A percentile compares a stretch with the other conserved stretches of the same genome.
phyloP scores from a whole-genome alignment of 92 coral and sea anemone genomes.

The Porites cylindrica region DNA sequence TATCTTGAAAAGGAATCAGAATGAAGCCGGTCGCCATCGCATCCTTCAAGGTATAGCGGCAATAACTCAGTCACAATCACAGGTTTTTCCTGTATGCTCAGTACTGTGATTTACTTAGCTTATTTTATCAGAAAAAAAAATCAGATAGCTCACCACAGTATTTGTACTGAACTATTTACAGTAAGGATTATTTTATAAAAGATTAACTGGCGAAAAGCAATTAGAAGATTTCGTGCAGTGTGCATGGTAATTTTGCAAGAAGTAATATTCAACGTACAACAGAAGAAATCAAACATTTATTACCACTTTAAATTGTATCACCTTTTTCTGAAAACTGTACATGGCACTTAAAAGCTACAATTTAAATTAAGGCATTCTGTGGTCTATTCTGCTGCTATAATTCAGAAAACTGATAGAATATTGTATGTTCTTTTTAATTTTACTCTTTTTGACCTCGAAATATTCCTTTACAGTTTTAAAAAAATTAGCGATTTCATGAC shows the following conservation, averaged over 20 bases:
- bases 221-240: background rate
- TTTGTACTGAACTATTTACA: no score
- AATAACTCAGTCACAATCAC: no score
- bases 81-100: no score
- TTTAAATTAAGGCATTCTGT: background rate
- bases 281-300: slow-evolving; percentile 38
- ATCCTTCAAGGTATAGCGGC: no score
- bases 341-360: background rate
- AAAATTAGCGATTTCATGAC: slow-evolving; percentile 3
- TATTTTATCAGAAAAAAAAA: no score
- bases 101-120: no score
- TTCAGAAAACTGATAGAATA: background rate
- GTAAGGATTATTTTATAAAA: no score
- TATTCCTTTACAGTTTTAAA: background rate
- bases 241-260: background rate
- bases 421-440: background rate
- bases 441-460: background rate
- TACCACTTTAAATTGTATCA: slow-evolving; percentile 1
- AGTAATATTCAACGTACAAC: background rate
- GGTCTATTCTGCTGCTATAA: background rate
- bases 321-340: background rate
- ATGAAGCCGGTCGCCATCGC: no score
- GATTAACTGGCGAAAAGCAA: no score
- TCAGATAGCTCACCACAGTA: no score
- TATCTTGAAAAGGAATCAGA: no score